Evolutionary conservation across 2,888 invertebrate genomes (phyloP), one percentile per base, ranked within the genome.

Genomic region (Papilio demoleus): DNA sequence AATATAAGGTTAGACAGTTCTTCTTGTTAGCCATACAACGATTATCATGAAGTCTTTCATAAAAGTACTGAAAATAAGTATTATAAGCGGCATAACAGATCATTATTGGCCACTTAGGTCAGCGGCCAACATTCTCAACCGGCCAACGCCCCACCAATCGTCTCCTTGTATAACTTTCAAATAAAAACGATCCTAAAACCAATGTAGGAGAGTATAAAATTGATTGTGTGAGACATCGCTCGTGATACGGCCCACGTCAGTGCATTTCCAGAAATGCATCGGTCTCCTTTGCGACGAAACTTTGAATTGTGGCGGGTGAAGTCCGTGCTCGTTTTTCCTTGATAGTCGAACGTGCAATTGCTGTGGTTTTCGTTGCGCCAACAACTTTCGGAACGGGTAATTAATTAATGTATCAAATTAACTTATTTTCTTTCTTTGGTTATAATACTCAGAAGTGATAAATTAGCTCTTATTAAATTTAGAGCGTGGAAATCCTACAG

Each of bases 41-140:
- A 74, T 80, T 75, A 73, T 74, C 67, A 70, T 71, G 22, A 11
- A 11, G 1, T 67, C n/a, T 53, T 76, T 79, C 82, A 84, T 82
- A 83, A 81, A 80, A 79, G 81, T 81, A 80, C 82, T 81, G 81
- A 86, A 84, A 84, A 86, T 84, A 82, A 79, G 80, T 78, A 80
- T 81, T 82, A 84, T 83, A 82, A 81, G 84, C 81, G 82, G 84
- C 85, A 88, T 86, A 90, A 87, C 87, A 88, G 87, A 90, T 90
- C 90, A 90, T 90, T 90, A 90, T 87, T 90, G 90, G 88, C 87
- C 88, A 89, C 89, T 90, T 87, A 85, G 90, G 88, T 90, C 90
- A 88, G 83, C 87, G 82, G 88, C 88, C 86, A 89, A 90, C 90
- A 91, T 92, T 91, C 90, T 88, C 84, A 79, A 81, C 87, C 86